Percentiles rank a stretch among this genome's conserved stretches.
Evolutionary conservation across 1,140 invertebrate species (phyloP).

Genomic region (Piezodorus guildinii): DNA sequence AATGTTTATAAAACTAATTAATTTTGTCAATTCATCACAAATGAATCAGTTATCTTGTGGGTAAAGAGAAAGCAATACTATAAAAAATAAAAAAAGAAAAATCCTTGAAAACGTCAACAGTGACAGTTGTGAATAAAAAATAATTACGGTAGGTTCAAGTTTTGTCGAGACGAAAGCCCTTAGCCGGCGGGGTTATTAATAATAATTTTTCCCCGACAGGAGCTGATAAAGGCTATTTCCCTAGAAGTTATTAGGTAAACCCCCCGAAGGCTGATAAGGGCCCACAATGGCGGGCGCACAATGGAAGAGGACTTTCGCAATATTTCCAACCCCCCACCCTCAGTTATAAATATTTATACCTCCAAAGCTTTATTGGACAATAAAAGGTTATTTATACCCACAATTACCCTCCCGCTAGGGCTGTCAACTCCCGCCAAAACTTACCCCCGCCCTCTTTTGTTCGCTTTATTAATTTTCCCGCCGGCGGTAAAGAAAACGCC

Average conservation of each 20-base stretch:
- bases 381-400: conserved; percentile 15
- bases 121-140: too few species aligned
- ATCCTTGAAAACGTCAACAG: too few species aligned
- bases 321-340: neutral
- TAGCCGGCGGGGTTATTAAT: too few species aligned
- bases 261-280: neutral
- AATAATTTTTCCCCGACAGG: too few species aligned
- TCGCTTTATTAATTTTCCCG: conserved; percentile 10
- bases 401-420: conserved; percentile 1
- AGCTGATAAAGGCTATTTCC: neutral
- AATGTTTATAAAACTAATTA: too few species aligned
- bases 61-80: too few species aligned
- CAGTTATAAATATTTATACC: conserved; percentile 11
- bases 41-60: too few species aligned
- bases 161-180: too few species aligned
- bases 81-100: too few species aligned
- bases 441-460: conserved; percentile 4
- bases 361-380: conserved; percentile 13
- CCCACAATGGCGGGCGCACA: neutral
- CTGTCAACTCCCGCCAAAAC: conserved; percentile 8
- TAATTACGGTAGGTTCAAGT: too few species aligned
- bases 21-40: too few species aligned
- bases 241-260: conserved; percentile 1
- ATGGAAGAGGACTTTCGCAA: conserved; percentile 5
- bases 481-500: conserved; percentile 1